phyloP scores from a whole-genome alignment of 2,797 vertebrate species.

The Anas capensis region DNA sequence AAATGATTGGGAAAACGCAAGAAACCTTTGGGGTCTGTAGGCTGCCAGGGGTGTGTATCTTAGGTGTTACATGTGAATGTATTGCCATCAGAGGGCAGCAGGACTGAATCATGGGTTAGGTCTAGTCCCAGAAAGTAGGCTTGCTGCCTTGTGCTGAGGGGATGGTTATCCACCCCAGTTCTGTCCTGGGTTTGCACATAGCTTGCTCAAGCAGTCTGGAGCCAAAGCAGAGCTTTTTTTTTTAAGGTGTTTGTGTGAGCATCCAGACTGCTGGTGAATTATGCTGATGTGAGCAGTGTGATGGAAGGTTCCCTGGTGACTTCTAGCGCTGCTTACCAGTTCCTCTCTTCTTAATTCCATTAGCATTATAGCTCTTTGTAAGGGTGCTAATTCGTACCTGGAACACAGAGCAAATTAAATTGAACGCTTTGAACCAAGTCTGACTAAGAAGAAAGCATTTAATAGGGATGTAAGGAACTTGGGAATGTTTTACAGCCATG shows the following conservation, averaged over 20 bases:
- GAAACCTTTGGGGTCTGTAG: not conserved
- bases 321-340: not conserved
- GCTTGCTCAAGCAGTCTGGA: not conserved
- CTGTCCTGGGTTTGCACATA: not conserved
- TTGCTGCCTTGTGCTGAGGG: not conserved
- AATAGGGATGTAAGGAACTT: not conserved
- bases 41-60: not conserved
- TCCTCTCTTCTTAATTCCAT: constrained; percentile 6
- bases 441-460: not conserved
- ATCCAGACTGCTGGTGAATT: not conserved
- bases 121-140: not conserved
- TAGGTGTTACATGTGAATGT: accelerated
- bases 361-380: not conserved
- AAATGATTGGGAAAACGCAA: accelerated
- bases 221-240: not conserved
- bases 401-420: constrained; percentile 19
- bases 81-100: not conserved
- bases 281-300: not conserved
- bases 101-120: not conserved
- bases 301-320: not conserved
- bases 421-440: constrained; percentile 2
- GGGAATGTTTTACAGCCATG: not conserved
- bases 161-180: not conserved
- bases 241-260: not conserved
- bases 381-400: constrained; percentile 12